Evolutionary conservation across 2,888 invertebrate genomes (phyloP).

Genomic region (Rhagophthalmus giganteus): DNA sequence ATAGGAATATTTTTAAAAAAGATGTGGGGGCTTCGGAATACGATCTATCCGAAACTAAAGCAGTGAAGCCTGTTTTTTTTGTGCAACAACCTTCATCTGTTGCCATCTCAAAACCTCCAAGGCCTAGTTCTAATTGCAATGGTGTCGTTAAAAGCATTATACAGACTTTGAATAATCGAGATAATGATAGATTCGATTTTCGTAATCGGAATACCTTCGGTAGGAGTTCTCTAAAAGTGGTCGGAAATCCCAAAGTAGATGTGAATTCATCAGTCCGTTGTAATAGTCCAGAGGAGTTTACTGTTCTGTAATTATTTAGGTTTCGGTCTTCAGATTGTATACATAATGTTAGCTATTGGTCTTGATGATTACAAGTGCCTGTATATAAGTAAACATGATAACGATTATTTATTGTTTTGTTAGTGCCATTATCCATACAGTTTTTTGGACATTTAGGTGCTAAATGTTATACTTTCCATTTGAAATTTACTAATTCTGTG

Average conservation of each 20-base stretch:
- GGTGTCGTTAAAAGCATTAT: conserved; percentile 52
- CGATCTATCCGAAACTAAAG: conserved; percentile 10
- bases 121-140: conserved; percentile 18
- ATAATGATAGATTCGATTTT: conserved; percentile 41
- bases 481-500: conserved; percentile 27
- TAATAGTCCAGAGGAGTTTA: conserved; percentile 42
- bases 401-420: too few species aligned
- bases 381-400: too few species aligned
- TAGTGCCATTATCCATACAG: background rate
- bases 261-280: conserved; percentile 25
- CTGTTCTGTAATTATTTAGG: conserved; percentile 36
- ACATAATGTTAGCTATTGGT: background rate
- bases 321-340: background rate
- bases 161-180: conserved; percentile 51
- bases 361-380: background rate
- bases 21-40: conserved; percentile 3
- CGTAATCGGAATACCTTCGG: conserved; percentile 46
- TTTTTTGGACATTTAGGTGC: conserved; percentile 6
- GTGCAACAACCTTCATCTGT: background rate
- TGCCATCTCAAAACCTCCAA: background rate
- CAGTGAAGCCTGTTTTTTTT: conserved; percentile 4
- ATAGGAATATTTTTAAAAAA: conserved; percentile 41
- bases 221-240: conserved; percentile 49
- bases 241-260: conserved; percentile 44
- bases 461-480: conserved; percentile 7